Evolutionary conservation across 1,140 invertebrate species (phyloP).

Genomic region (Rhyacophila brunnea): DNA sequence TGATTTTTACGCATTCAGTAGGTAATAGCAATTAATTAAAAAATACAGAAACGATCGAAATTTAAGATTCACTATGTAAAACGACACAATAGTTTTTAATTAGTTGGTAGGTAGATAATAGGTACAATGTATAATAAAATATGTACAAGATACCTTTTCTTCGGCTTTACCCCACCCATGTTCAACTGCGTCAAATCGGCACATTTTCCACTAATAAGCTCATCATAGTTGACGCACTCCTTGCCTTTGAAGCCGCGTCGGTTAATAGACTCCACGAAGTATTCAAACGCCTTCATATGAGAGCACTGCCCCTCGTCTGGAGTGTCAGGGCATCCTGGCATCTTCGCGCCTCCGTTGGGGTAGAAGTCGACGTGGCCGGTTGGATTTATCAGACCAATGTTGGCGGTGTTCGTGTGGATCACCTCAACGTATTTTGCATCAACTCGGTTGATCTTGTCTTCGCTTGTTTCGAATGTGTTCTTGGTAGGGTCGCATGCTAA

Average conservation of each 20-base stretch:
- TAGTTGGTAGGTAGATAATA: no score
- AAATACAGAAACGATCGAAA: no score
- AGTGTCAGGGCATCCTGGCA: constrained; percentile 57
- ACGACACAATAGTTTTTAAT: no score
- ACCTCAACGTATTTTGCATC: constrained; percentile 68
- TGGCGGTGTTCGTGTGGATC: constrained; percentile 66
- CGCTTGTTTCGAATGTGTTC: constrained; percentile 7
- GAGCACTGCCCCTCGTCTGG: constrained; percentile 28
- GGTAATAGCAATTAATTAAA: no score
- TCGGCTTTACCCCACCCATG: constrained; percentile 21
- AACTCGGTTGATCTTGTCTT: constrained; percentile 53
- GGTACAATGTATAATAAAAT: no score
- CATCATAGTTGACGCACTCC: constrained; percentile 23
- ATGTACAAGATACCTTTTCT: constrained; percentile 20
- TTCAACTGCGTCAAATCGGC: constrained; percentile 8
- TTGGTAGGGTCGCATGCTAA: constrained; percentile 19
- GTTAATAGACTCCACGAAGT: constrained; percentile 25
- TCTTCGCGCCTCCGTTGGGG: constrained; percentile 61
- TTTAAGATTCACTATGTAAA: no score
- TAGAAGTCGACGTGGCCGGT: constrained; percentile 71
- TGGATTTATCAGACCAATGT: constrained; percentile 54
- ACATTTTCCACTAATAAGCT: constrained; percentile 13
- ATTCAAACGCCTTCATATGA: constrained; percentile 21
- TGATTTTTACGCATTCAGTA: no score
- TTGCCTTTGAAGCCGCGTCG: constrained; percentile 11